Percentiles rank a stretch among this genome's conserved stretches.
Evolutionary conservation across 2,888 invertebrate genomes (phyloP).

Genomic region (Amiota communis): DNA sequence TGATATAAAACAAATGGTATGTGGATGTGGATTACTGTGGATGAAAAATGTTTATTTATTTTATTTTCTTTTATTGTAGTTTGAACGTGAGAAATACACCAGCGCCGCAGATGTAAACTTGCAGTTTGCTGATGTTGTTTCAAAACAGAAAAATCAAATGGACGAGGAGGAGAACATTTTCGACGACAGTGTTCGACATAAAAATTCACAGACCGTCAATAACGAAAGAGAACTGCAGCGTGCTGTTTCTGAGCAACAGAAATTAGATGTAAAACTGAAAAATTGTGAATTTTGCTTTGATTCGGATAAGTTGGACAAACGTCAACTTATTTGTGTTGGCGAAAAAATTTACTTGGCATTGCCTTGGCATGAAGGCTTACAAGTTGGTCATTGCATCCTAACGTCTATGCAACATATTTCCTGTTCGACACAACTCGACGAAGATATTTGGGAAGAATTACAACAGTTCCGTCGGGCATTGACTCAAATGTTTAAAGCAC

Average conservation of each 20-base stretch:
- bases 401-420: slow-evolving; percentile 86
- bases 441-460: slow-evolving; percentile 95
- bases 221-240: slow-evolving; percentile 78
- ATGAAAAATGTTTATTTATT: too few species aligned
- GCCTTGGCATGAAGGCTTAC: slow-evolving; percentile 86
- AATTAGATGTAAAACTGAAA: slow-evolving; percentile 81
- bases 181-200: slow-evolving; percentile 82
- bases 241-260: slow-evolving; percentile 84
- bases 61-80: slow-evolving; percentile 74
- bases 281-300: slow-evolving; percentile 89
- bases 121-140: slow-evolving; percentile 83
- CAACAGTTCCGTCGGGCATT: slow-evolving; percentile 83
- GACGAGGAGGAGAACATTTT: slow-evolving; percentile 91
- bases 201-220: slow-evolving; percentile 77
- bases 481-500: slow-evolving; percentile 82
- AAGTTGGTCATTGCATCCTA: slow-evolving; percentile 89
- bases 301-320: slow-evolving; percentile 85
- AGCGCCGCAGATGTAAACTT: slow-evolving; percentile 86
- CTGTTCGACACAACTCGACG: slow-evolving; percentile 89
- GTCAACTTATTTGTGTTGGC: slow-evolving; percentile 87
- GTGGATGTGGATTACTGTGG: slow-evolving; percentile 74
- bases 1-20: slow-evolving; percentile 87
- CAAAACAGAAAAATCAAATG: slow-evolving; percentile 77
- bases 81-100: slow-evolving; percentile 85
- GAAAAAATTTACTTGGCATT: slow-evolving; percentile 88